Evolutionary conservation across 2,797 vertebrate species (phyloP).

Genomic region (Zenarchopterus dispar): DNA sequence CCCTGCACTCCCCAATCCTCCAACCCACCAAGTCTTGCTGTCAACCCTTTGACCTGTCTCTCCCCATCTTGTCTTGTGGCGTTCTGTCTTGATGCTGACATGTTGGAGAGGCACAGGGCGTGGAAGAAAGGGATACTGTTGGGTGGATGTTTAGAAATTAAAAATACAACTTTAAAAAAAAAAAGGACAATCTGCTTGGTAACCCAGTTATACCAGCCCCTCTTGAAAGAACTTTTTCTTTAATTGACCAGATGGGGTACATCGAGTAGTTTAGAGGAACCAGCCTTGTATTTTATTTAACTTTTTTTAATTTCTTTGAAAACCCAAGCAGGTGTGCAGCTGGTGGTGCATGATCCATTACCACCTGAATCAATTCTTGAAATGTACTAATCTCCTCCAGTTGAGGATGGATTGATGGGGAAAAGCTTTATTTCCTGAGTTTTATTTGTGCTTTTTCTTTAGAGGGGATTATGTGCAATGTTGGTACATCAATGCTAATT

Average conservation of each 20-base stretch:
- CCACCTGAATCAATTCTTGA: constrained; percentile 54
- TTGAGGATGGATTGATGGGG: constrained; percentile 54
- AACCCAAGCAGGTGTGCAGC: constrained; percentile 65
- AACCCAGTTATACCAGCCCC: constrained; percentile 64
- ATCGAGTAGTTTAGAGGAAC: constrained; percentile 66
- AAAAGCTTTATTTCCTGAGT: constrained; percentile 50
- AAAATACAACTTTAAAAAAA: constrained; percentile 60
- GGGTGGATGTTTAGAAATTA: constrained; percentile 65
- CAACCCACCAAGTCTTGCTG: constrained; percentile 41
- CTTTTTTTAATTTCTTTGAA: constrained; percentile 77
- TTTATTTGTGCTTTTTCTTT: constrained; percentile 70
- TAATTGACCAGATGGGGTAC: constrained; percentile 68
- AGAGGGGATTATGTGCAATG: constrained; percentile 85
- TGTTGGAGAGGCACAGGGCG: constrained; percentile 27
- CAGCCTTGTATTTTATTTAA: constrained; percentile 78
- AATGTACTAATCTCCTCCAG: constrained; percentile 52
- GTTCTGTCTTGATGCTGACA: constrained; percentile 39
- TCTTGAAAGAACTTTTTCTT: constrained; percentile 67
- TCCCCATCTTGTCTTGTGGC: constrained; percentile 28
- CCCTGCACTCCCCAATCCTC: constrained; percentile 59
- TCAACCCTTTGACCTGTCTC: constrained; percentile 24
- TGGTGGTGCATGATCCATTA: constrained; percentile 68
- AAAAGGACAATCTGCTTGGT: constrained; percentile 62
- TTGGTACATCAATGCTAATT: constrained; percentile 49
- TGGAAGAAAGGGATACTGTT: constrained; percentile 27